Percentiles rank a stretch among this genome's conserved stretches.
Conservation (phyloP, 2,113 vertebrate species). For the Corythoichthys haematopterus region DNA sequence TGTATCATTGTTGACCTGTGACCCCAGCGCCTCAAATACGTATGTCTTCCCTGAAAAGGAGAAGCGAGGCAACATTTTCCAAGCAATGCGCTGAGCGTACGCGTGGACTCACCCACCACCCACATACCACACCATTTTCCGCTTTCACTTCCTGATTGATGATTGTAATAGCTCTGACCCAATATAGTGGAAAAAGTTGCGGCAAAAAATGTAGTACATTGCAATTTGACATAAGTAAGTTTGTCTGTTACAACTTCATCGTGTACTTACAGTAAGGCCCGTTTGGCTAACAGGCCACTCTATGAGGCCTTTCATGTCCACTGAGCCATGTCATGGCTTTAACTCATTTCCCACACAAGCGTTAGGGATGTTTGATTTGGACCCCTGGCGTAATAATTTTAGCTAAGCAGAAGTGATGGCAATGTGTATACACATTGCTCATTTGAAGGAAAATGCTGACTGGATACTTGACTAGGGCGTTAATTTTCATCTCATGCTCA, state of each 20-base stretch:
- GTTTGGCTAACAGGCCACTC: background rate
- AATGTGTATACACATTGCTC: constrained; percentile 44
- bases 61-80: background rate
- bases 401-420: constrained; percentile 51
- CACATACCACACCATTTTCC: background rate
- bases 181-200: background rate
- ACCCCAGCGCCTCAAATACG: background rate
- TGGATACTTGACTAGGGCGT: constrained; percentile 5
- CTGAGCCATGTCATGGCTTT: constrained; percentile 53
- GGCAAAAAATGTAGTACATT: background rate
- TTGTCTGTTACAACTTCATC: background rate
- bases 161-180: background rate
- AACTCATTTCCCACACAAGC: constrained; percentile 54
- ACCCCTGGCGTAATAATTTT: constrained; percentile 33
- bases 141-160: constrained; percentile 31
- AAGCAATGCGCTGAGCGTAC: background rate
- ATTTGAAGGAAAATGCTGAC: constrained; percentile 32
- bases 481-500: constrained; percentile 23
- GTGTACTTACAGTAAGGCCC: background rate
- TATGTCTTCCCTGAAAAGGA: background rate
- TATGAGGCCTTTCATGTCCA: constrained; percentile 51
- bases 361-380: constrained; percentile 64
- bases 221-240: too few relatives aligned
- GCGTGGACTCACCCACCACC: background rate
- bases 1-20: background rate